Percentiles rank a stretch among this genome's conserved stretches.
These are phyloP conservation scores for Pipistrellus pygmaeus DNA, from an alignment of 2,797 vertebrate genomes.

Conservation along the genomic window DNA sequence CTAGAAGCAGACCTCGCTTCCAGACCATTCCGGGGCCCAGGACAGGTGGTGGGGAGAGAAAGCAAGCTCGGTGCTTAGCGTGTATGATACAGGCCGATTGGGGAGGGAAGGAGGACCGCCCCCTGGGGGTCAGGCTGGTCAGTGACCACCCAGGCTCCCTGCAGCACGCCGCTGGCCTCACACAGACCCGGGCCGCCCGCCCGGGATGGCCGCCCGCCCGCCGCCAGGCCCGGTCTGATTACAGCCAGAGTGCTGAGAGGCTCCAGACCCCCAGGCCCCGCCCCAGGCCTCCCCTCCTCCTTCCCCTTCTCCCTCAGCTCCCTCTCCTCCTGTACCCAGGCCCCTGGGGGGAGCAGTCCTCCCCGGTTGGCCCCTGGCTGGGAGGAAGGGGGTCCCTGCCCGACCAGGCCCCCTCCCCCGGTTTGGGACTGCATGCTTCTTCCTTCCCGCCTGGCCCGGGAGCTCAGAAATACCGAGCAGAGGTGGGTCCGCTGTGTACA, in stretches of 20 bases:
- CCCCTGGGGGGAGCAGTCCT: neutral
- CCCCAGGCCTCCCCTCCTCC: neutral
- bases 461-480: constrained; percentile 79
- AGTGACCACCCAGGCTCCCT: constrained; percentile 80
- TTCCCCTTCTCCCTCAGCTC: neutral
- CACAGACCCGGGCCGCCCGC: constrained; percentile 79
- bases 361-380: neutral
- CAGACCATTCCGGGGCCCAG: neutral
- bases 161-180: constrained; percentile 73
- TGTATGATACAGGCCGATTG: neutral
- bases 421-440: neutral
- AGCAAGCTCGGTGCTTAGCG: neutral
- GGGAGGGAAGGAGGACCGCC: neutral
- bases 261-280: constrained; percentile 37
- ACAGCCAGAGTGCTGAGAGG: constrained; percentile 69
- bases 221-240: constrained; percentile 74
- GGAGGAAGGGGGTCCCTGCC: neutral
- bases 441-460: constrained; percentile 39
- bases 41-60: constrained; percentile 26
- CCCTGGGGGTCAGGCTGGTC: constrained; percentile 65
- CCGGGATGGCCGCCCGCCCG: constrained; percentile 68
- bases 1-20: neutral
- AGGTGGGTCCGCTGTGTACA: constrained; percentile 10
- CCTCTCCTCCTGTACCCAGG: neutral
- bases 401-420: neutral